phyloP scores from a whole-genome alignment of 92 coral and sea anemone genomes.

The Umimayanthus chanpuru region DNA sequence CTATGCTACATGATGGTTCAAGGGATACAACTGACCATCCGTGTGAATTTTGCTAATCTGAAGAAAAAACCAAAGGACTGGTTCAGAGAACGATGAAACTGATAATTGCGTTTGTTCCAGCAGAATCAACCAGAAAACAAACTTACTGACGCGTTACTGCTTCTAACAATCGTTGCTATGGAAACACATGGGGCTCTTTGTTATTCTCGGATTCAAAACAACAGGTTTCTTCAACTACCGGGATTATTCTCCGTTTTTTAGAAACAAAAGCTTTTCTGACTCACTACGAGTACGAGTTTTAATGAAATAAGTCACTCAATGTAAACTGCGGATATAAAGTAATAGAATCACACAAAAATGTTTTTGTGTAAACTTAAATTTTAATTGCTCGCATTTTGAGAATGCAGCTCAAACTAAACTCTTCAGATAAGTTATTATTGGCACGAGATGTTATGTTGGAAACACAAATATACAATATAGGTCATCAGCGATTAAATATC shows the following conservation, averaged over 20 bases:
- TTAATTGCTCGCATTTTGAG: constrained; percentile 1
- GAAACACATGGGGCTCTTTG: constrained; percentile 2
- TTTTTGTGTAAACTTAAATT: background rate
- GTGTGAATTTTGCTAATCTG: background rate
- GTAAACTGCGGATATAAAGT: constrained; percentile 2
- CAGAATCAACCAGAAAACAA: background rate
- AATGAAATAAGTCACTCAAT: constrained; percentile 24
- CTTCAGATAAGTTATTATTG: background rate
- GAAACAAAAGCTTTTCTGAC: background rate
- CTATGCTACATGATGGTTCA: background rate
- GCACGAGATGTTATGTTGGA: constrained; percentile 1
- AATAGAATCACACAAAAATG: background rate
- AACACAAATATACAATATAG: constrained; percentile 11
- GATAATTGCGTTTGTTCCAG: background rate
- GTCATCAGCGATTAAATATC: constrained; percentile 28
- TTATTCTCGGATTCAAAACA: constrained; percentile 5
- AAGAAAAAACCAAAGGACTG: background rate
- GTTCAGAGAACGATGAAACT: background rate
- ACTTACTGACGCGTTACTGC: background rate
- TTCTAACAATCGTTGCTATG: constrained; percentile 5
- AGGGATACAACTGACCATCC: no score
- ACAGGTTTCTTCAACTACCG: background rate
- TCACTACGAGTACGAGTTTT: background rate
- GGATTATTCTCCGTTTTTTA: background rate
- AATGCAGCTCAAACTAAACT: background rate